phyloP scores from a whole-genome alignment of 2,888 invertebrate genomes.

The Neria commutata region DNA sequence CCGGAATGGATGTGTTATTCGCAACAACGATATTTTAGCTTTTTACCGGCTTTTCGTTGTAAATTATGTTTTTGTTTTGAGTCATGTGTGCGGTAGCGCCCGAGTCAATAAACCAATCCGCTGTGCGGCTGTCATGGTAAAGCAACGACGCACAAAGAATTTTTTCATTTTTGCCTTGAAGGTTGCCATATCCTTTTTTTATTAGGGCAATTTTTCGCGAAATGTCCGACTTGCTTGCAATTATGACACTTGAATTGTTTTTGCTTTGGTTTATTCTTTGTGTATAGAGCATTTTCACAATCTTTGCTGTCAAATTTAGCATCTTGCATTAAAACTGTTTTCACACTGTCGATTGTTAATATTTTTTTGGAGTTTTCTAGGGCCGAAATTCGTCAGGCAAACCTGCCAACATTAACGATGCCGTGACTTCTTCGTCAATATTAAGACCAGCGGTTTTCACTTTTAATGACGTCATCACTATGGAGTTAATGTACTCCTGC shows the following conservation, averaged over 20 bases:
- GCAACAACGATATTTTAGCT: no score
- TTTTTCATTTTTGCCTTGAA: no score
- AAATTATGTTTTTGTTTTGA: no score
- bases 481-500: background rate
- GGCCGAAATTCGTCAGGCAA: background rate
- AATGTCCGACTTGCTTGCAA: background rate
- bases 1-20: no score
- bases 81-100: no score
- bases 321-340: background rate
- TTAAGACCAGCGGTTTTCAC: background rate
- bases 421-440: background rate
- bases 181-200: no score
- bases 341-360: background rate
- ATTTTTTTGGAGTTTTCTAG: background rate
- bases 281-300: background rate
- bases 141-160: no score
- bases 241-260: background rate
- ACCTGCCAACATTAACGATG: background rate
- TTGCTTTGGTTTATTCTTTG: background rate
- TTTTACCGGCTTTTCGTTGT: no score
- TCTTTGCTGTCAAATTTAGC: background rate
- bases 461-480: background rate
- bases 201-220: background rate
- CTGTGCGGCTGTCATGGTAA: no score
- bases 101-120: no score